Percentiles rank a stretch among this genome's conserved stretches.
phyloP scores from a whole-genome alignment of 2,797 vertebrate genomes.

The Emys orbicularis region DNA sequence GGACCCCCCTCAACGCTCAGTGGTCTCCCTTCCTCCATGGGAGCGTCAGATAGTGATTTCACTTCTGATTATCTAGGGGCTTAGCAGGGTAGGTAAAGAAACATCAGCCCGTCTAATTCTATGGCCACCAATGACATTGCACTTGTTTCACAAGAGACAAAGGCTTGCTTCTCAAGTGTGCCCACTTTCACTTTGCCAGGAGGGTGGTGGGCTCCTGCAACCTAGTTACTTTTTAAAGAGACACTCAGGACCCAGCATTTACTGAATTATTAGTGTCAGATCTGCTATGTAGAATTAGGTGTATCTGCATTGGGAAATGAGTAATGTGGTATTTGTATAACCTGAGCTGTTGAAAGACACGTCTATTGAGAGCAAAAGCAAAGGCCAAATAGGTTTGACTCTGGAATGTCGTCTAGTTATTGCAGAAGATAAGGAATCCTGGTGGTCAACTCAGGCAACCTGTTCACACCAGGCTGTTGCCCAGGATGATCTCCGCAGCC shows the following conservation, averaged over 20 bases:
- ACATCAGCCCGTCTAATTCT: background rate
- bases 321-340: background rate
- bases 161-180: background rate
- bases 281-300: background rate
- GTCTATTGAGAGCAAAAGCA: background rate
- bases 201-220: background rate
- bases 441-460: background rate
- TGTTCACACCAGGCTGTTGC: background rate
- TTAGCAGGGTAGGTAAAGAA: no score
- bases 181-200: background rate
- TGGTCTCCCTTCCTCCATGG: background rate
- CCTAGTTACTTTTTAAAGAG: background rate
- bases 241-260: background rate
- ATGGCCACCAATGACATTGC: background rate
- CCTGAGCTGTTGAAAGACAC: background rate
- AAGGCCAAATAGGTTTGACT: background rate
- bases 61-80: background rate
- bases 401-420: background rate
- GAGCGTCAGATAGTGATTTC: background rate
- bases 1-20: no score
- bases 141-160: background rate
- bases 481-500: no score
- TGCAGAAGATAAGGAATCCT: background rate
- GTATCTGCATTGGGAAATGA: background rate
- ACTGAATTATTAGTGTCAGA: background rate